phyloP scores from a whole-genome alignment of 2,797 vertebrate species.

The Melanogrammus aeglefinus region DNA sequence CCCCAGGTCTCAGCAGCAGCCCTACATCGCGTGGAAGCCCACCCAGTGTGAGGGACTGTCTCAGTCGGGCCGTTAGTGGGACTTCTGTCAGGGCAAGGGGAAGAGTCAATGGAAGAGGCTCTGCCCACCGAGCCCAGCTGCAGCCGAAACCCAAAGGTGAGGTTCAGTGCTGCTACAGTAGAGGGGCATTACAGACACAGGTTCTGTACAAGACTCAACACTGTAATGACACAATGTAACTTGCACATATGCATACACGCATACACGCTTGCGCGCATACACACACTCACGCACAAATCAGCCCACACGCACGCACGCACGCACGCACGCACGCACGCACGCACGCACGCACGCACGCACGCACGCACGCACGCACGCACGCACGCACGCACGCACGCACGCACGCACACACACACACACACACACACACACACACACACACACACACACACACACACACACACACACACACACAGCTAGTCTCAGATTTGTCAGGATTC shows the following conservation, averaged over 20 bases:
- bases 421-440: too few species aligned
- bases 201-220: too few species aligned
- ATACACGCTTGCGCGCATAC: too few species aligned
- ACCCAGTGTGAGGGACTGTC: slow-evolving; percentile 59
- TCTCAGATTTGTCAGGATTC: neutral
- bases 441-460: too few species aligned
- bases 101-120: slow-evolving; percentile 73
- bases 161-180: neutral
- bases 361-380: too few species aligned
- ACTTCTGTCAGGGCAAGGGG: slow-evolving; percentile 39
- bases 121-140: slow-evolving; percentile 42
- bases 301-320: too few species aligned
- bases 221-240: neutral
- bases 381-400: too few species aligned
- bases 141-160: slow-evolving; percentile 73
- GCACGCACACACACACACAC: too few species aligned
- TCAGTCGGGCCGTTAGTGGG: slow-evolving; percentile 47
- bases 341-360: too few species aligned
- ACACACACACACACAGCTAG: neutral
- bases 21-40: slow-evolving; percentile 6
- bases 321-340: too few species aligned
- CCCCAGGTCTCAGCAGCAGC: slow-evolving; percentile 54
- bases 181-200: neutral
- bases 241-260: neutral
- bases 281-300: neutral